phyloP scores from a whole-genome alignment of 2,797 vertebrate genomes.

The Pelodytes ibericus region DNA sequence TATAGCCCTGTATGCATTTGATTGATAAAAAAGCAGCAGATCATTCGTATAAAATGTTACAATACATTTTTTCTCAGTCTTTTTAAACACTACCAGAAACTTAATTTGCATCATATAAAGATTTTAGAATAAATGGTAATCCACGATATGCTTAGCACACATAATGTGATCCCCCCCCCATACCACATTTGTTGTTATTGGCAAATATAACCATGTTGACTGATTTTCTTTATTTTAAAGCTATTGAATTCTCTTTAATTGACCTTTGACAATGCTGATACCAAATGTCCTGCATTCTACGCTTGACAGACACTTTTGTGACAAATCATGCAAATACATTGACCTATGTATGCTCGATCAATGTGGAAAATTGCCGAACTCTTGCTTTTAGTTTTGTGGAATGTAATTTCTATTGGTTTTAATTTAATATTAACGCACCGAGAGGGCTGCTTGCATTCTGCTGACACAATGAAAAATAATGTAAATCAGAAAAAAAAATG shows the following conservation, averaged over 20 bases:
- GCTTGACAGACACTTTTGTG: slow-evolving; percentile 48
- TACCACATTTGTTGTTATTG: slow-evolving; percentile 2
- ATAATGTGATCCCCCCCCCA: too few relatives aligned
- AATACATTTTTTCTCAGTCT: too few relatives aligned
- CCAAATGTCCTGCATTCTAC: slow-evolving; percentile 47
- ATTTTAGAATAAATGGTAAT: too few relatives aligned
- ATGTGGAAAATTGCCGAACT: slow-evolving; percentile 47
- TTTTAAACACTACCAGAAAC: too few relatives aligned
- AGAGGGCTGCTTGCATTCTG: slow-evolving; percentile 49
- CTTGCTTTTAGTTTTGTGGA: slow-evolving; percentile 53
- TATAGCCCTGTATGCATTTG: too few relatives aligned
- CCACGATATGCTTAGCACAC: too few relatives aligned
- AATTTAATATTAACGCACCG: slow-evolving; percentile 54
- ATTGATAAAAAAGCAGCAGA: too few relatives aligned
- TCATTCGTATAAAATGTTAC: too few relatives aligned
- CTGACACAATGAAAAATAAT: slow-evolving; percentile 47
- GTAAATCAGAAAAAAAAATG: slow-evolving; percentile 37
- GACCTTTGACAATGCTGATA: slow-evolving; percentile 56
- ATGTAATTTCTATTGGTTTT: slow-evolving; percentile 58
- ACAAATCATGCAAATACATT: slow-evolving; percentile 56
- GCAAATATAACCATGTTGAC: slow-evolving; percentile 28
- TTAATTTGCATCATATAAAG: too few relatives aligned
- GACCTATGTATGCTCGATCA: slow-evolving; percentile 55
- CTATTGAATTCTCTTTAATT: slow-evolving; percentile 48
- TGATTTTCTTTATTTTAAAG: slow-evolving; percentile 34